Evolutionary conservation across 2,888 invertebrate genomes (phyloP).

Genomic region (Uloborus plumipes): DNA sequence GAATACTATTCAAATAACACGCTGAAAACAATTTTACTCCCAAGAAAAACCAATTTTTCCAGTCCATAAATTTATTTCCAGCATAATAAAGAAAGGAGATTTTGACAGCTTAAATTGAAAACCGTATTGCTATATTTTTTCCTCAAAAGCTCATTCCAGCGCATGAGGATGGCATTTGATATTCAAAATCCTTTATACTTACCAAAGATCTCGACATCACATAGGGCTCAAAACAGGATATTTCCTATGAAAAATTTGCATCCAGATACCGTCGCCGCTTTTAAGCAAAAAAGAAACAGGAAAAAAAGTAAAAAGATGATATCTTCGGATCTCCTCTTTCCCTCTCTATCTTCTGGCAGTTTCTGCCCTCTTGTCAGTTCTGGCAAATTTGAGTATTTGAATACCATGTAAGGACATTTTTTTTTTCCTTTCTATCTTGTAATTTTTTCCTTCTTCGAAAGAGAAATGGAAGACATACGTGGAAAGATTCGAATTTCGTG

Average conservation of each 20-base stretch:
- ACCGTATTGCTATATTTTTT: neutral
- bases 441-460: too few relatives aligned
- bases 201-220: conserved; percentile 26
- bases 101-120: neutral
- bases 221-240: conserved; percentile 4
- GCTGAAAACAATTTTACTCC: too few relatives aligned
- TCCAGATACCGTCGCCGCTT: conserved; percentile 13
- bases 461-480: too few relatives aligned
- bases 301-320: conserved; percentile 15
- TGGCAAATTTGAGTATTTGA: conserved; percentile 13
- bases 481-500: too few relatives aligned
- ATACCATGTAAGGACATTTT: too few relatives aligned
- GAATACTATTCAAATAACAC: too few relatives aligned
- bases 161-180: conserved; percentile 14
- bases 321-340: conserved; percentile 20
- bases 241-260: conserved; percentile 37
- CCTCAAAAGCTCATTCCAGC: neutral
- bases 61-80: too few relatives aligned
- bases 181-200: conserved; percentile 21
- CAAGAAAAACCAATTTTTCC: too few relatives aligned
- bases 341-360: neutral
- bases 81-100: too few relatives aligned
- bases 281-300: neutral
- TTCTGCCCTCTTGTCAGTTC: conserved; percentile 25
- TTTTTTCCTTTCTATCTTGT: too few relatives aligned